These are phyloP conservation scores for Drosophila atripex DNA, from an alignment of 2,888 invertebrate species.

Conservation along the genomic window DNA sequence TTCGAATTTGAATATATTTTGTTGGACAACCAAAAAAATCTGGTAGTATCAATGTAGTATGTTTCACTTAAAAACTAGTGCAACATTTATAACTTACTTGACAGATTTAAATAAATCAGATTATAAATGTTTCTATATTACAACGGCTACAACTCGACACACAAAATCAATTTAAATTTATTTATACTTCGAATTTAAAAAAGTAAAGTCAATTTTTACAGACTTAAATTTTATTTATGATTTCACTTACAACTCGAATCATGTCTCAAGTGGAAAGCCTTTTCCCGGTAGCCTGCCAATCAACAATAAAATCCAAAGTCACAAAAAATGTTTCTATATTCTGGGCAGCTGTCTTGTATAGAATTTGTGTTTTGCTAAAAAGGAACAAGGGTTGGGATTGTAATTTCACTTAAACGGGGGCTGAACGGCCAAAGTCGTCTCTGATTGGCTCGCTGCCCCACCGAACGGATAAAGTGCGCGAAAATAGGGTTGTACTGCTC, in stretches of 20 bases:
- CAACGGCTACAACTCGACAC: too few species aligned
- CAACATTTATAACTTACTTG: too few species aligned
- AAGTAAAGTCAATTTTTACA: neutral
- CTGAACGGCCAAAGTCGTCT: constrained; percentile 23
- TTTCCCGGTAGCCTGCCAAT: constrained; percentile 23
- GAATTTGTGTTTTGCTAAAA: neutral
- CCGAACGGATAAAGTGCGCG: constrained; percentile 54
- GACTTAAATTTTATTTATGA: neutral
- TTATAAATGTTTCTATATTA: too few species aligned
- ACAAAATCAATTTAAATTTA: too few species aligned
- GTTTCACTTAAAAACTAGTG: too few species aligned
- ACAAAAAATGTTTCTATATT: constrained; percentile 5
- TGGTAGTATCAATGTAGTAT: too few species aligned
- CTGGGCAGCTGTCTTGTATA: constrained; percentile 46
- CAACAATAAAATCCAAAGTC: constrained; percentile 20
- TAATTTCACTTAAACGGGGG: constrained; percentile 5
- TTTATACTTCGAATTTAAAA: too few species aligned
- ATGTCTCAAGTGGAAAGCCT: neutral
- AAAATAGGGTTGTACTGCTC: constrained; percentile 64
- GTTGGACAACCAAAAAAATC: too few species aligned
- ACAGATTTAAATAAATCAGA: too few species aligned
- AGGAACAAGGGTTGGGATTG: constrained; percentile 49
- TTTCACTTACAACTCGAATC: neutral
- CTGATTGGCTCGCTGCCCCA: constrained; percentile 50
- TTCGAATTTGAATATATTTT: too few species aligned